Evolutionary conservation across 2,888 invertebrate species (phyloP).

Genomic region (Neoitamus cyanurus): DNA sequence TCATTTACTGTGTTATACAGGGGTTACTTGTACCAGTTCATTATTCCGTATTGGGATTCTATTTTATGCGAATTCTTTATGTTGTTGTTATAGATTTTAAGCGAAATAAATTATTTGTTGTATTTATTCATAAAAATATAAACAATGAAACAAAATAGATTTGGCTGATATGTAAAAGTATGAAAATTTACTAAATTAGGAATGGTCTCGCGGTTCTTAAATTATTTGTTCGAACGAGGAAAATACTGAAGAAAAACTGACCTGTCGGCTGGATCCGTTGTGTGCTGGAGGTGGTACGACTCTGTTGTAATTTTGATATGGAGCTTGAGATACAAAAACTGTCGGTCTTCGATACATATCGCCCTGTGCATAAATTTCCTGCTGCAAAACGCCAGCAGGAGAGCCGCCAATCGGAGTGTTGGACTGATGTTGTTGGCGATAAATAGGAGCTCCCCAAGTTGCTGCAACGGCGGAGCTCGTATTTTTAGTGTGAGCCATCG

Average conservation of each 20-base stretch:
- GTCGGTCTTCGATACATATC: constrained; percentile 75
- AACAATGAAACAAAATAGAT: too few relatives aligned
- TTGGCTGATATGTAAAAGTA: too few relatives aligned
- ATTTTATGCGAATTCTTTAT: too few relatives aligned
- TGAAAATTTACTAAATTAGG: too few relatives aligned
- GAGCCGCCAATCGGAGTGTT: constrained; percentile 67
- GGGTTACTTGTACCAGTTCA: too few relatives aligned
- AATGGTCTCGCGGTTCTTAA: too few relatives aligned
- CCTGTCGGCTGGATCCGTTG: constrained; percentile 67
- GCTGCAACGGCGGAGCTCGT: constrained; percentile 60
- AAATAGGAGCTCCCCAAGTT: constrained; percentile 65
- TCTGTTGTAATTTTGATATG: constrained; percentile 64
- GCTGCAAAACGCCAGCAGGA: constrained; percentile 64
- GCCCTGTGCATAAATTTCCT: constrained; percentile 66
- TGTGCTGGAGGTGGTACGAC: constrained; percentile 67
- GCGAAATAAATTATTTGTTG: too few relatives aligned
- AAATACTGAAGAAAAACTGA: constrained; percentile 60
- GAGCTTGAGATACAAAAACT: constrained; percentile 74
- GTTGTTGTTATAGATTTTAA: too few relatives aligned
- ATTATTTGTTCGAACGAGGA: constrained; percentile 67
- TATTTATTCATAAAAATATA: too few relatives aligned
- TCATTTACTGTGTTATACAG: too few relatives aligned
- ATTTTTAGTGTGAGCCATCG: constrained; percentile 66
- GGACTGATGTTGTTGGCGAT: constrained; percentile 69
- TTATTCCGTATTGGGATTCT: too few relatives aligned